Conservation (phyloP, 2,888 invertebrate species). For the Gasteruption jaculator region DNA sequence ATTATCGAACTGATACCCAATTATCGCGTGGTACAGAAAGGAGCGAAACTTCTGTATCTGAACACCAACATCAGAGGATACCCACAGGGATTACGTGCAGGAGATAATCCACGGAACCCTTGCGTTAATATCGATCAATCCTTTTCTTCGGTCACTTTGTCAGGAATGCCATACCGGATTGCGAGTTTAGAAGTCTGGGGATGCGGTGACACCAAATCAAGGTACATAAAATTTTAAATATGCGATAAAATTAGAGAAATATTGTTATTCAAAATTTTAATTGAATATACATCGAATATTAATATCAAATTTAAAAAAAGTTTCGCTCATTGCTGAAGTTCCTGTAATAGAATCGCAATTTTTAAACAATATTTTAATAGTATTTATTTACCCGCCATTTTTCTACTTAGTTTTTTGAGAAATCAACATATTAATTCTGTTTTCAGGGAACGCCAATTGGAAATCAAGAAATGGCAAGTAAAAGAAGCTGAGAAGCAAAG, state of each 20-base stretch:
- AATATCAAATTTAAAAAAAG: conserved; percentile 1
- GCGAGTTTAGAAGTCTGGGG: conserved; percentile 71
- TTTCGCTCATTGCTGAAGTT: too few species aligned
- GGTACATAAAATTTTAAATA: conserved; percentile 45
- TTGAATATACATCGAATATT: background rate
- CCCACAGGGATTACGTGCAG: conserved; percentile 78
- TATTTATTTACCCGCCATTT: background rate
- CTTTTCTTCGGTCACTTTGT: conserved; percentile 42
- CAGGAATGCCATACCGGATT: conserved; percentile 53
- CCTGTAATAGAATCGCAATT: too few species aligned
- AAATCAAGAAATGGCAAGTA: conserved; percentile 88
- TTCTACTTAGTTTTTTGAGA: background rate
- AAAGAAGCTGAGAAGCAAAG: conserved; percentile 83
- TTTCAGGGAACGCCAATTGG: conserved; percentile 74
- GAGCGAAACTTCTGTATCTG: conserved; percentile 76
- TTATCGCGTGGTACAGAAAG: conserved; percentile 60
- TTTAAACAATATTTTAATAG: too few species aligned
- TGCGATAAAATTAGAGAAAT: background rate
- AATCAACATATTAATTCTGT: conserved; percentile 4
- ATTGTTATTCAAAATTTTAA: conserved; percentile 6
- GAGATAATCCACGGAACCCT: conserved; percentile 74
- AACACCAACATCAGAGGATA: conserved; percentile 81
- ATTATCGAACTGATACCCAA: conserved; percentile 73
- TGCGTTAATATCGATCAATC: conserved; percentile 65
- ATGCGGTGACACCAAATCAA: conserved; percentile 67